Conservation (phyloP, 1,140 invertebrate genomes). For the Tribolium madens region DNA sequence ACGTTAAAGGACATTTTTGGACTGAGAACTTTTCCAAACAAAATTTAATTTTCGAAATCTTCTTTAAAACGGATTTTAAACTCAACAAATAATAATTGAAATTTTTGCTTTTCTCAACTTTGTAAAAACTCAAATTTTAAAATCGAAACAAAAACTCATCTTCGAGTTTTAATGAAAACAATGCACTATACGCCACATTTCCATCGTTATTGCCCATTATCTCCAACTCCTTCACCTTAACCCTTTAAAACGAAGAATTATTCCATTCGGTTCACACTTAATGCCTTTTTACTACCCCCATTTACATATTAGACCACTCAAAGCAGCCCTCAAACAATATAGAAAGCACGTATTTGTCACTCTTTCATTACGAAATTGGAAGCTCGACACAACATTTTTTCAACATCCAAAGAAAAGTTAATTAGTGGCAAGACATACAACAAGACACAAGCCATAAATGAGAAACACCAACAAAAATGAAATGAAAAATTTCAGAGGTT, state of each 20-base stretch:
- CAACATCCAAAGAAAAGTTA: not conserved
- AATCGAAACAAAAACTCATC: constrained; percentile 1
- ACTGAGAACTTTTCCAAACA: too few species aligned
- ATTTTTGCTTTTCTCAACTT: too few species aligned
- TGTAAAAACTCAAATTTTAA: too few species aligned
- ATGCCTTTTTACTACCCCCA: constrained; percentile 37
- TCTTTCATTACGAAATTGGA: not conserved
- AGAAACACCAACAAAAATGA: not conserved
- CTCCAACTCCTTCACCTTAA: constrained; percentile 50
- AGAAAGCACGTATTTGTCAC: not conserved
- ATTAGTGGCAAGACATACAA: not conserved
- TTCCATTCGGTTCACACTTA: constrained; percentile 50
- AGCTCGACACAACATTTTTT: not conserved
- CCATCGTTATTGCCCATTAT: constrained; percentile 56
- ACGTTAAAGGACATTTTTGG: too few species aligned
- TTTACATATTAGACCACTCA: constrained; percentile 38
- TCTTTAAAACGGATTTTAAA: too few species aligned
- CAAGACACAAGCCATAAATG: not conserved
- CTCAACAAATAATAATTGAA: too few species aligned
- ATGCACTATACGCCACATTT: constrained; percentile 47
- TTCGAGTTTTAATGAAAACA: constrained; percentile 39
- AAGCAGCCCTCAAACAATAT: too few species aligned
- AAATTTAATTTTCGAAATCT: too few species aligned
- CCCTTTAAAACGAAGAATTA: constrained; percentile 49
- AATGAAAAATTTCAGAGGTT: not conserved